Evolutionary conservation across 1,140 invertebrate species (phyloP), one percentile per base, ranked within the genome.

Genomic region (Pteromalus puparum): DNA sequence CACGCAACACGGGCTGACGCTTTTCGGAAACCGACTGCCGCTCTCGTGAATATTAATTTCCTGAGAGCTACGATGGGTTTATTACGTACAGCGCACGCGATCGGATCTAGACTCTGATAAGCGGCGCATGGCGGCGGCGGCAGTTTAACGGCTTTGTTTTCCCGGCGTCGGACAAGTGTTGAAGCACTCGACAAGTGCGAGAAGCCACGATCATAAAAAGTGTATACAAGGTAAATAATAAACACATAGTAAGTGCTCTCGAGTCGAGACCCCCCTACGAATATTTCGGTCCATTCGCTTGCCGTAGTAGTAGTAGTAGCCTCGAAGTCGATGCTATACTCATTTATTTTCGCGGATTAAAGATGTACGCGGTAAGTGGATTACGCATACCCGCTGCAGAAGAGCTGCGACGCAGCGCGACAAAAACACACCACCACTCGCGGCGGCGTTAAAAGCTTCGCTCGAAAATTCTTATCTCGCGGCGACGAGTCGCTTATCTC

Each of bases 401-500:
- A n/a, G n/a, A n/a, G n/a, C n/a, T n/a, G n/a, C n/a, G n/a, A n/a
- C n/a, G n/a, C n/a, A 1, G 13, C 3, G 46, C 46, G 26, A 70
- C n/a, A 70, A 70, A 70, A n/a, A 70, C 67, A 70, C 67, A 24
- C 38, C n/a, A 15, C 26, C 53, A 4, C 53, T 15, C 28, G 67
- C 67, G 15, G 78, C 67, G 72, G 21, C 72, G 34, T 72, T 42
- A 73, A 81, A 81, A 70, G 30, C 67, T 34, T 34, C 72, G 72
- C 67, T 15, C 53, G 30, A 67, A 68, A 79, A 53, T 74, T 61
- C 76, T 80, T 84, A 84, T 84, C 83, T 84, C 76, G 48, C 34
- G 48, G 24, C 68, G 68, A 79, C 28, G 28, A 38, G 53, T 24
- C 72, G 68, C 78, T 84, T 84, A 84, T 84, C 83, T 84, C 83